These are phyloP conservation scores for Atractosteus spatula DNA, from an alignment of 2,113 vertebrate species.

Conservation along the genomic window DNA sequence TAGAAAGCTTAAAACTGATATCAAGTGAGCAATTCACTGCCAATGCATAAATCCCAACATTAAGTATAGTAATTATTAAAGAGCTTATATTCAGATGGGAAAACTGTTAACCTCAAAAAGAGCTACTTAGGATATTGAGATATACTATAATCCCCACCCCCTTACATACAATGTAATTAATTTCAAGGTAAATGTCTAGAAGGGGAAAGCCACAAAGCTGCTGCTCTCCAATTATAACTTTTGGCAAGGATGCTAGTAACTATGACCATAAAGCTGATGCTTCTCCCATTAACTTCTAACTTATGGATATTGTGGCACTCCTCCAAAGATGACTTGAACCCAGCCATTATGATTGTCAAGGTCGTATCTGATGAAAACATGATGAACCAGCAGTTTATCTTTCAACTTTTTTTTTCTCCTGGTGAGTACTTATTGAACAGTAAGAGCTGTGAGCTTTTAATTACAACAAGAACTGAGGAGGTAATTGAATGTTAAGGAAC, in stretches of 20 bases:
- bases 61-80: constrained; percentile 39
- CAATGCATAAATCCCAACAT: constrained; percentile 26
- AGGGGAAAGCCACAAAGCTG: constrained; percentile 26
- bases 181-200: constrained; percentile 50
- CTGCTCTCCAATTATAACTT: constrained; percentile 42
- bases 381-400: constrained; percentile 67
- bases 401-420: constrained; percentile 32
- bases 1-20: constrained; percentile 24
- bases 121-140: constrained; percentile 38
- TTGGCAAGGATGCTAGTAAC: constrained; percentile 45
- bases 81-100: constrained; percentile 21
- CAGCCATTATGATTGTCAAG: constrained; percentile 55
- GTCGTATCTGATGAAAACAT: constrained; percentile 67
- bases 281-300: constrained; percentile 63
- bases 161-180: constrained; percentile 35
- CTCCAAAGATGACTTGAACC: constrained; percentile 57
- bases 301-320: constrained; percentile 55
- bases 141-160: constrained; percentile 36
- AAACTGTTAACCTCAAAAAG: constrained; percentile 34
- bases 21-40: constrained; percentile 3
- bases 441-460: constrained; percentile 56
- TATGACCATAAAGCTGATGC: constrained; percentile 43
- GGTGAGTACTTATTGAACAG: constrained; percentile 53
- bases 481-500: constrained; percentile 61
- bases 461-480: constrained; percentile 50